Conservation (phyloP, 2,888 invertebrate genomes). For the Danaus chrysippus region DNA sequence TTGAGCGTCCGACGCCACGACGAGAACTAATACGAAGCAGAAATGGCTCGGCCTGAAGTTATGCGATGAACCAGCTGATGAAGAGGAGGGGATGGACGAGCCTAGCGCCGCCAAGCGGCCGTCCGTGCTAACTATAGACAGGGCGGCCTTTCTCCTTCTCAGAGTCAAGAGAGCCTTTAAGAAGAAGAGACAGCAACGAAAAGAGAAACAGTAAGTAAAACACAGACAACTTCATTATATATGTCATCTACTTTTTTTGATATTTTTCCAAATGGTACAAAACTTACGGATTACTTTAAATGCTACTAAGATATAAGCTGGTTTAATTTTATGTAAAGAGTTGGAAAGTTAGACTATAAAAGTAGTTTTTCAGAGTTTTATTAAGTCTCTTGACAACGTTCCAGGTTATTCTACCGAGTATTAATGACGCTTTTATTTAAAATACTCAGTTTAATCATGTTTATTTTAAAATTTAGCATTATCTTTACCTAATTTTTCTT, state of each 20-base stretch:
- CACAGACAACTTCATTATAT: too few species aligned
- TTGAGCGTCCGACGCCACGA: conserved; percentile 40
- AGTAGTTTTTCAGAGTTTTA: too few species aligned
- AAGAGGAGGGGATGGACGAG: conserved; percentile 71
- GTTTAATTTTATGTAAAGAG: too few species aligned
- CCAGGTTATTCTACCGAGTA: too few species aligned
- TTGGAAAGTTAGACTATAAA: too few species aligned
- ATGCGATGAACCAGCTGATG: conserved; percentile 69
- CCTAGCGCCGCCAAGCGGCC: conserved; percentile 76
- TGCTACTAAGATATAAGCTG: too few species aligned
- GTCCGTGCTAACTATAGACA: conserved; percentile 89
- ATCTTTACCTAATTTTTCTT: too few species aligned
- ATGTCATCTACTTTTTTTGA: background rate
- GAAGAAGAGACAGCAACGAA: conserved; percentile 92
- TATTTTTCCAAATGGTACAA: too few species aligned
- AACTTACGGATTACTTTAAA: too few species aligned
- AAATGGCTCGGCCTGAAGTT: conserved; percentile 78
- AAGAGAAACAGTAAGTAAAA: conserved; percentile 91
- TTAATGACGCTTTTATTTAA: too few species aligned
- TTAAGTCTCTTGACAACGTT: too few species aligned
- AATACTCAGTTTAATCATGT: conserved; percentile 3
- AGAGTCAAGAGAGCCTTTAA: conserved; percentile 94
- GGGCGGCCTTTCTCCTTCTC: conserved; percentile 92
- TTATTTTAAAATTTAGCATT: too few species aligned
- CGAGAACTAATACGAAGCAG: conserved; percentile 66